Evolutionary conservation across 2,113 vertebrate species (phyloP).

Genomic region (Zosterops borbonicus): DNA sequence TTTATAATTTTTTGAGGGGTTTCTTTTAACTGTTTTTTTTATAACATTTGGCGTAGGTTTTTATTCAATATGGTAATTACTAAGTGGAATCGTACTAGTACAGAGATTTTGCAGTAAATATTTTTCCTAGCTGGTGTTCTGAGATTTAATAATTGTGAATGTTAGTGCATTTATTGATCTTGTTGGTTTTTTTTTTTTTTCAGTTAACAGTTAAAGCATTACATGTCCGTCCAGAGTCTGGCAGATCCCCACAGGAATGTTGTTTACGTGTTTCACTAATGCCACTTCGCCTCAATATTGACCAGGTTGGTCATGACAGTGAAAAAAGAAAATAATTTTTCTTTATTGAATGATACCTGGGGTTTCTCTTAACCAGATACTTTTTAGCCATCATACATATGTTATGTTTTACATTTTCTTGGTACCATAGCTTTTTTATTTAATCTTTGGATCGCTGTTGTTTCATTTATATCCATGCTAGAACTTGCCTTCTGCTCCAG

Average conservation of each 20-base stretch:
- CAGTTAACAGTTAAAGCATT: conserved; percentile 91
- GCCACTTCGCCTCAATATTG: conserved; percentile 97
- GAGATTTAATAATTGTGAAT: not conserved
- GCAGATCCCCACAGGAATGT: conserved; percentile 91
- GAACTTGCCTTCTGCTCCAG: not conserved
- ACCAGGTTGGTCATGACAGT: conserved; percentile 82
- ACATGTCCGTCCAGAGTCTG: conserved; percentile 92
- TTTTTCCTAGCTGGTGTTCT: not conserved
- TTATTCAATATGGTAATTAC: not conserved
- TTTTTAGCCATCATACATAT: rapidly evolving
- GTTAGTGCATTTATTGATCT: not conserved
- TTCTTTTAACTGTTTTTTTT: not conserved
- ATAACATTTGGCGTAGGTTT: not conserved
- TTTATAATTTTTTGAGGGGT: rapidly evolving
- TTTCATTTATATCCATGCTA: not conserved
- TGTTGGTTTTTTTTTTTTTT: conserved; percentile 2
- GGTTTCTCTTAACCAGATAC: not conserved
- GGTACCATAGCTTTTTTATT: not conserved
- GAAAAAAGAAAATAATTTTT: not conserved
- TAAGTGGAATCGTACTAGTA: not conserved
- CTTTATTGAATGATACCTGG: not conserved
- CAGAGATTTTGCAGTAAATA: not conserved
- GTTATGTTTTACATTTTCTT: not conserved
- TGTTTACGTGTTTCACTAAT: conserved; percentile 92
- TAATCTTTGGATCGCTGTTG: not conserved